These are phyloP conservation scores for Apogon talboti DNA, from an alignment of 2,797 vertebrate species.

Conservation along the genomic window DNA sequence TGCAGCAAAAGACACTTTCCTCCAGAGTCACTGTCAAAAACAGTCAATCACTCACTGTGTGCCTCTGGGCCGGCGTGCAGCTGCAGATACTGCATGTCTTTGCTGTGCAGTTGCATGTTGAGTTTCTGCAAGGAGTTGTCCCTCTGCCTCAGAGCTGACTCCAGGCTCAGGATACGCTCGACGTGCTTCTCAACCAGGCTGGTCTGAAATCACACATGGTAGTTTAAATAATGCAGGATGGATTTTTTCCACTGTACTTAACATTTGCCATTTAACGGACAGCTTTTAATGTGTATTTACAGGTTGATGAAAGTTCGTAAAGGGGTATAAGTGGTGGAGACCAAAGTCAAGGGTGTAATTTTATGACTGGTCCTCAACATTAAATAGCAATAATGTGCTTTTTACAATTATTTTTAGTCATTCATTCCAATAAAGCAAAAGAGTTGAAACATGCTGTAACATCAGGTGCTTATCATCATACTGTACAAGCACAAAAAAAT, in stretches of 20 bases:
- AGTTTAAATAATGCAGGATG: background rate
- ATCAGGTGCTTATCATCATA: background rate
- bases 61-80: conserved; percentile 86
- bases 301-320: no score
- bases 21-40: background rate
- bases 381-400: no score
- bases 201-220: conserved; percentile 78
- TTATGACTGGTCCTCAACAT: no score
- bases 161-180: conserved; percentile 92
- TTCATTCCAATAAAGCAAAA: no score
- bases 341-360: no score
- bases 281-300: no score
- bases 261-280: no score
- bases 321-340: no score
- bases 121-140: conserved; percentile 89
- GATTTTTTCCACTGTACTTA: no score
- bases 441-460: background rate
- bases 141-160: conserved; percentile 91
- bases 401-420: no score
- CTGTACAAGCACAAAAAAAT: background rate
- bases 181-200: conserved; percentile 94
- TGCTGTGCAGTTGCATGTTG: conserved; percentile 87
- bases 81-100: conserved; percentile 92
- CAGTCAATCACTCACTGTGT: conserved; percentile 76
- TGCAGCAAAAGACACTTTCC: background rate